Evolutionary conservation across 1,140 invertebrate genomes (phyloP).

Genomic region (Luehdorfia chinensis): DNA sequence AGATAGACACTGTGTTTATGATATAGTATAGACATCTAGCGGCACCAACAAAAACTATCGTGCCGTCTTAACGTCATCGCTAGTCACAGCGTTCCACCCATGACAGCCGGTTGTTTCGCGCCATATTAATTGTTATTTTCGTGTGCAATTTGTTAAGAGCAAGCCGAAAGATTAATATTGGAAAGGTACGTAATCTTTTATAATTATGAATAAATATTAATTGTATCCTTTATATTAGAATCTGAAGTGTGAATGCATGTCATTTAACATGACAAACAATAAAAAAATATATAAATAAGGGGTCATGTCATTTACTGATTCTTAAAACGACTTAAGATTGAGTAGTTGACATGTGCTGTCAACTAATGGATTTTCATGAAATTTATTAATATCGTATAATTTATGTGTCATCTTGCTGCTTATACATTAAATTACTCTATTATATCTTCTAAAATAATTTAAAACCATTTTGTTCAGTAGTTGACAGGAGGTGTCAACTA

Average conservation of each 20-base stretch:
- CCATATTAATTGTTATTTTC: conserved; percentile 3
- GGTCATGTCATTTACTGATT: conserved; percentile 1
- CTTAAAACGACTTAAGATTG: not conserved
- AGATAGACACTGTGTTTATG: not conserved
- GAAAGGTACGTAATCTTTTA: conserved; percentile 1
- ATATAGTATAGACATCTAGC: conserved; percentile 5
- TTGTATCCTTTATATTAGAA: not conserved
- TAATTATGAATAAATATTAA: conserved; percentile 1
- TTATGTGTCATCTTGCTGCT: conserved; percentile 1
- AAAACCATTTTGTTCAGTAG: not conserved
- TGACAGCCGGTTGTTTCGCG: conserved; percentile 1
- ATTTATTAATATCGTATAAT: not conserved
- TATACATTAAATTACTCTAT: conserved; percentile 7
- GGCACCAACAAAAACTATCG: not conserved
- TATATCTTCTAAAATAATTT: conserved; percentile 3
- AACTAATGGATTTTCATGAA: not conserved
- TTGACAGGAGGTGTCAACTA: conserved; percentile 3
- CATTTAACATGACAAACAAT: not conserved
- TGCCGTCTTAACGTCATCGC: not conserved
- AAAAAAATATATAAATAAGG: not conserved
- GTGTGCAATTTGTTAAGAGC: not conserved
- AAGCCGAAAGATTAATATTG: not conserved
- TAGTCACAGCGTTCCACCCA: not conserved
- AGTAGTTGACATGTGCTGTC: conserved; percentile 8
- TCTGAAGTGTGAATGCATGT: not conserved